Conservation (phyloP, 2,113 vertebrate species). For the Manacus vitellinus region DNA sequence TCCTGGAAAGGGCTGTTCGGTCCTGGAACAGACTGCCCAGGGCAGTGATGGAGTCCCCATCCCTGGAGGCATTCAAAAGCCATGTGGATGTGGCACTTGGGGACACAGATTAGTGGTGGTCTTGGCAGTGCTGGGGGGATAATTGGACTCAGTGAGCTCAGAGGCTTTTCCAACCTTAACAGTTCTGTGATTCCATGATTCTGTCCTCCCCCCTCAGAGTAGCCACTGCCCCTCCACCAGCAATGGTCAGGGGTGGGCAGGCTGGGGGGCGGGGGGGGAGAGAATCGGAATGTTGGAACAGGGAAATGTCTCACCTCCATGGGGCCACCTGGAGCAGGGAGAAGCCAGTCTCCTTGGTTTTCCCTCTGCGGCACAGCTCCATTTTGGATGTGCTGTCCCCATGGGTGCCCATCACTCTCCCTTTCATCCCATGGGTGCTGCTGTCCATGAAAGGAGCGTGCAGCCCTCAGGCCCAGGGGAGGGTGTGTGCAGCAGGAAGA, state of each 20-base stretch:
- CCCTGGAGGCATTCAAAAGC: neutral
- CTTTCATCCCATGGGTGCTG: neutral
- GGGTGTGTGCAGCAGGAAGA: neutral
- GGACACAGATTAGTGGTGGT: neutral
- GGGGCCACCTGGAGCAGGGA: neutral
- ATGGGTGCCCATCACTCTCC: neutral
- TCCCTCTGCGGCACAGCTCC: neutral
- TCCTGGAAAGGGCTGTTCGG: neutral
- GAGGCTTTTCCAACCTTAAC: neutral
- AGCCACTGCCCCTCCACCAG: neutral
- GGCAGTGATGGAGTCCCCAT: neutral
- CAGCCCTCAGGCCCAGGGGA: neutral
- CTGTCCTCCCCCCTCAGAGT: neutral
- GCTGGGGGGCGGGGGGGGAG: neutral
- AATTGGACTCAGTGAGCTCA: neutral
- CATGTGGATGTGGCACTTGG: rapidly evolving
- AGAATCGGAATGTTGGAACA: neutral
- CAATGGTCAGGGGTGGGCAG: neutral
- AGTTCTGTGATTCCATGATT: neutral
- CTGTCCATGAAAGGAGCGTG: neutral
- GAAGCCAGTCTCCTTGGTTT: neutral
- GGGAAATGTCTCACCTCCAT: neutral
- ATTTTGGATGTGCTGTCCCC: neutral
- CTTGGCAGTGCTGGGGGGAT: neutral
- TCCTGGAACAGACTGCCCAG: neutral